Conservation (phyloP, 2,113 vertebrate species). For the Beaufortia kweichowensis region DNA sequence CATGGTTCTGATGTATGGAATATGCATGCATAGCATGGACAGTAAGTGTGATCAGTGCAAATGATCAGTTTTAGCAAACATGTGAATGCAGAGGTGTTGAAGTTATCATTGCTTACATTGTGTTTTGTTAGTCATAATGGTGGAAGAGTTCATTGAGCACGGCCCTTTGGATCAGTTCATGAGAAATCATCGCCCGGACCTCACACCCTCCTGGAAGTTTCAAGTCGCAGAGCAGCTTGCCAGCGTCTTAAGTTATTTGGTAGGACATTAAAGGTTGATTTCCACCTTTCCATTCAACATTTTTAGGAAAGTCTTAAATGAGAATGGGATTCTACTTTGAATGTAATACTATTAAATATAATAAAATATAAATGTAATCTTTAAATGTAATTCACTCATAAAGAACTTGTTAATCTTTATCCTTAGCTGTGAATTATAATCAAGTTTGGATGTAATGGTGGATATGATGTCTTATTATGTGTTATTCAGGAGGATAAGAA, state of each 20-base stretch:
- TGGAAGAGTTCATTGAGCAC: conserved; percentile 84
- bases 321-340: background rate
- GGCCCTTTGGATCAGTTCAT: conserved; percentile 86
- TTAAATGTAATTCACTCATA: too few relatives aligned
- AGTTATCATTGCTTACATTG: background rate
- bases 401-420: too few relatives aligned
- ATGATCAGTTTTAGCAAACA: background rate
- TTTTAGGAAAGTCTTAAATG: too few relatives aligned
- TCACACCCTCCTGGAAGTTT: conserved; percentile 85
- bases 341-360: background rate
- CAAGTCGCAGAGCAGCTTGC: conserved; percentile 87
- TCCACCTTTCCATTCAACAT: too few relatives aligned
- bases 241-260: conserved; percentile 85
- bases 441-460: background rate
- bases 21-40: conserved; percentile 82
- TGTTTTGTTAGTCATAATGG: conserved; percentile 80
- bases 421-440: background rate
- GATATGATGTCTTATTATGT: background rate
- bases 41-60: conserved; percentile 82
- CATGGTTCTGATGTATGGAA: conserved; percentile 81
- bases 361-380: too few relatives aligned
- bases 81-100: background rate
- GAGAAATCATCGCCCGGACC: conserved; percentile 76
- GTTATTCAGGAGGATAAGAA: conserved; percentile 82
- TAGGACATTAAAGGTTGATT: conserved; percentile 56